Evolutionary conservation across 2,113 vertebrate genomes (phyloP).

Genomic region (Toxotes chatareus): DNA sequence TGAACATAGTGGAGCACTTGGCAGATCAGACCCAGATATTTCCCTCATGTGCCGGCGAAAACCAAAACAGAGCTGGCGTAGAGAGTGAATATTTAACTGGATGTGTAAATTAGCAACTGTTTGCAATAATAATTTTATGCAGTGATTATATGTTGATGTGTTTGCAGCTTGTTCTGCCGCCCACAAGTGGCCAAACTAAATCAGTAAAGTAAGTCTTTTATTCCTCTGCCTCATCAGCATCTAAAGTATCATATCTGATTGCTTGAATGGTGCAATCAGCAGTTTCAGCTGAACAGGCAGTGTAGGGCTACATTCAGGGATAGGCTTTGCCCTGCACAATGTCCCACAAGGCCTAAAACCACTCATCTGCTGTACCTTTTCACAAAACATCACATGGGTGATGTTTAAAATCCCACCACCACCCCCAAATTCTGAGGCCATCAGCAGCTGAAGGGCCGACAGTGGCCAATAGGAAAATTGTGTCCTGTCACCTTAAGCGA

Average conservation of each 20-base stretch:
- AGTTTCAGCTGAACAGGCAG: too few species aligned
- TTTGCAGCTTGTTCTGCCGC: background rate
- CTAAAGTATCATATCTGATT: too few species aligned
- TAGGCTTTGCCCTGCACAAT: background rate
- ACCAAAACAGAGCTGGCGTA: too few species aligned
- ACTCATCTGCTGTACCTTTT: background rate
- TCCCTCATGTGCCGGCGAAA: too few species aligned
- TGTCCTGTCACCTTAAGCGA: background rate
- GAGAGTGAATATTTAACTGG: too few species aligned
- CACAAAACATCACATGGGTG: constrained; percentile 2
- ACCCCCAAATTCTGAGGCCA: background rate
- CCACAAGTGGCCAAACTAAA: too few species aligned
- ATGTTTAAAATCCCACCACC: background rate
- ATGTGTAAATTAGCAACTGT: background rate
- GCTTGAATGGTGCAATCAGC: too few species aligned
- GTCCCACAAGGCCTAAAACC: background rate
- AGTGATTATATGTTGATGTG: background rate
- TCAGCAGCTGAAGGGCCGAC: background rate
- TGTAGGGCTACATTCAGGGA: background rate
- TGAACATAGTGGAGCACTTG: too few species aligned
- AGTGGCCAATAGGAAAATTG: background rate
- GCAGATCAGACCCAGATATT: too few species aligned
- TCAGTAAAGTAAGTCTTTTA: too few species aligned
- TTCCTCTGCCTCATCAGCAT: too few species aligned
- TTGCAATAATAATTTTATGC: too few species aligned